These are phyloP conservation scores for Jaculus jaculus DNA, from an alignment of 2,113 vertebrate species.

Conservation along the genomic window DNA sequence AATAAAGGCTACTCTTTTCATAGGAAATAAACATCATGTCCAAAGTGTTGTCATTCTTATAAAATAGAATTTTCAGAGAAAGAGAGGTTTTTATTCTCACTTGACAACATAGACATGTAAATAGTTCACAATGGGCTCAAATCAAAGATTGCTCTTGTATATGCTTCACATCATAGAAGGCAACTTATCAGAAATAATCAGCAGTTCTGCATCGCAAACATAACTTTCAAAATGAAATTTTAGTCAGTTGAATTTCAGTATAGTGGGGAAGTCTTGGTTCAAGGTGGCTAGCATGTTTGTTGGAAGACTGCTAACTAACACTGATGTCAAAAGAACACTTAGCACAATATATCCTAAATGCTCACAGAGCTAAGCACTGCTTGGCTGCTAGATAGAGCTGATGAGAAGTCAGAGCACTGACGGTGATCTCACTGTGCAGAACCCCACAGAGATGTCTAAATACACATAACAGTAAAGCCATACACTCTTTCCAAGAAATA, in stretches of 20 bases:
- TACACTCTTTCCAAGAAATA: not conserved
- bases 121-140: slow-evolving; percentile 13
- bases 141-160: not conserved
- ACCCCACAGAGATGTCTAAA: not conserved
- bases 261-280: slow-evolving; percentile 15
- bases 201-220: not conserved
- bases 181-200: not conserved
- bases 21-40: not conserved
- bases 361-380: not conserved
- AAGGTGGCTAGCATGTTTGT: not conserved
- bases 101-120: not conserved
- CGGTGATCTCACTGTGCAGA: not conserved
- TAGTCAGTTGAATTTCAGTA: slow-evolving; percentile 17
- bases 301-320: not conserved
- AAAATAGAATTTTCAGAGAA: slow-evolving; percentile 36
- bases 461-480: not conserved
- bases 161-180: not conserved
- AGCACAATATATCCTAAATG: not conserved
- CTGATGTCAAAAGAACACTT: not conserved
- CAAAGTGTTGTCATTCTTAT: not conserved
- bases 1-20: slow-evolving; percentile 10
- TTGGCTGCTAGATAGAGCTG: not conserved
- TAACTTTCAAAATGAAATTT: not conserved
- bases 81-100: not conserved
- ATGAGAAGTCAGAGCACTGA: not conserved